These are phyloP conservation scores for Gymnoscopelus braueri DNA, from an alignment of 2,797 vertebrate species.

Conservation along the genomic window DNA sequence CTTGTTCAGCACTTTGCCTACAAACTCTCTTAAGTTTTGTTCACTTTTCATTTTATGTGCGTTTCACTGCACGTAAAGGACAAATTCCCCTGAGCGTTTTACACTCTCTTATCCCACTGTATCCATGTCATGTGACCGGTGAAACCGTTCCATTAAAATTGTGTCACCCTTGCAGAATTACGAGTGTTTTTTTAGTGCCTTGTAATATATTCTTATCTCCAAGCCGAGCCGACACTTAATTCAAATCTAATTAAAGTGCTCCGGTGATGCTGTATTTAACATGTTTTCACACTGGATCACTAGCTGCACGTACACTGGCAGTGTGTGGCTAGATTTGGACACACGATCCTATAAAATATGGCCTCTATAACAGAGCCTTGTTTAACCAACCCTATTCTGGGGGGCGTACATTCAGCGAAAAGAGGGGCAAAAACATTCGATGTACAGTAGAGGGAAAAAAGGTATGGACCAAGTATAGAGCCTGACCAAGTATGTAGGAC, in stretches of 20 bases:
- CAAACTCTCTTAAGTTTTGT: slow-evolving; percentile 11
- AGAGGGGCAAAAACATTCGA: no score
- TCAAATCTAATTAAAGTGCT: slow-evolving; percentile 63
- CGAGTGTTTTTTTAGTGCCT: slow-evolving; percentile 55
- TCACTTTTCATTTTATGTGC: not conserved
- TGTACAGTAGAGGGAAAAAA: no score
- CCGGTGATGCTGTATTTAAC: slow-evolving; percentile 35
- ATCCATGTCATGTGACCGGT: slow-evolving; percentile 40
- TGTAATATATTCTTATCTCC: slow-evolving; percentile 49
- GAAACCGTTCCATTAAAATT: slow-evolving; percentile 66
- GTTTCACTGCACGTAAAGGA: slow-evolving; percentile 50
- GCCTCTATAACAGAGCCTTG: no score
- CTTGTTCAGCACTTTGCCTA: slow-evolving; percentile 54
- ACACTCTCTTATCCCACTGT: slow-evolving; percentile 49
- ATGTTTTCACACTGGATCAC: slow-evolving; percentile 36
- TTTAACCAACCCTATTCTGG: no score
- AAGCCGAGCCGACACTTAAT: slow-evolving; percentile 50
- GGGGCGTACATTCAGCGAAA: no score
- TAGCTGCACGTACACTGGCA: not conserved
- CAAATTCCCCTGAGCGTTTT: slow-evolving; percentile 48
- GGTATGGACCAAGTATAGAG: no score
- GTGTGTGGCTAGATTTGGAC: slow-evolving; percentile 6
- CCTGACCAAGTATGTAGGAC: no score
- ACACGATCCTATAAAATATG: not conserved
- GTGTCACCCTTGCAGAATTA: slow-evolving; percentile 65